A percentile compares a stretch with the other conserved stretches of the same genome.
Evolutionary conservation across 2,113 vertebrate species (phyloP).

Genomic region (Ailurus styani): DNA sequence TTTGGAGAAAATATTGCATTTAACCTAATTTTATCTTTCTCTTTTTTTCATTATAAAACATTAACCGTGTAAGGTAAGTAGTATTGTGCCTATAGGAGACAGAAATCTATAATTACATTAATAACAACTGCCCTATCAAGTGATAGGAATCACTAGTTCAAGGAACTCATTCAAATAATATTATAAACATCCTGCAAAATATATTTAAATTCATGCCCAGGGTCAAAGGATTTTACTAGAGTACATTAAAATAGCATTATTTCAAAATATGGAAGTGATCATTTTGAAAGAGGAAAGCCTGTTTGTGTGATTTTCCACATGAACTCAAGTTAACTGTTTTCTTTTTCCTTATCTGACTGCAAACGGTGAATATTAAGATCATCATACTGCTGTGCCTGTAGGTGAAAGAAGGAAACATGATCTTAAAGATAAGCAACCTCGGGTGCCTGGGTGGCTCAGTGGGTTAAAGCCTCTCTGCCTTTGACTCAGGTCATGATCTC

Average conservation of each 20-base stretch:
- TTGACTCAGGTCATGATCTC: too few species aligned
- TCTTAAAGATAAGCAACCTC: background rate
- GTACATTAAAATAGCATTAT: background rate
- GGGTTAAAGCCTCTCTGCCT: too few species aligned
- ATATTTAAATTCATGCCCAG: background rate
- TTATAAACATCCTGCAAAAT: background rate
- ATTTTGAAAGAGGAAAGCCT: background rate
- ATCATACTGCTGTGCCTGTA: background rate
- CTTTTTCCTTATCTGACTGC: background rate
- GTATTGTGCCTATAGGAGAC: background rate
- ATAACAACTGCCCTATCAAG: background rate
- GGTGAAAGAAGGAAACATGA: background rate
- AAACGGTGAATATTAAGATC: background rate
- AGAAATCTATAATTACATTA: constrained; percentile 56
- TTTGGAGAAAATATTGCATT: background rate
- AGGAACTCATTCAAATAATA: background rate
- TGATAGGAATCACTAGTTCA: background rate
- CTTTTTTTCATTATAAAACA: constrained; percentile 18
- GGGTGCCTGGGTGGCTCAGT: too few species aligned
- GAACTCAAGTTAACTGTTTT: background rate
- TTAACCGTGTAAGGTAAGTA: background rate
- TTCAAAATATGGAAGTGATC: background rate
- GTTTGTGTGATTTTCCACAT: background rate
- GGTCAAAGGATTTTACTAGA: background rate
- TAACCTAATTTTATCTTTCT: background rate